These are phyloP conservation scores for Colletes gigas DNA, from an alignment of 1,140 invertebrate species.

Conservation along the genomic window DNA sequence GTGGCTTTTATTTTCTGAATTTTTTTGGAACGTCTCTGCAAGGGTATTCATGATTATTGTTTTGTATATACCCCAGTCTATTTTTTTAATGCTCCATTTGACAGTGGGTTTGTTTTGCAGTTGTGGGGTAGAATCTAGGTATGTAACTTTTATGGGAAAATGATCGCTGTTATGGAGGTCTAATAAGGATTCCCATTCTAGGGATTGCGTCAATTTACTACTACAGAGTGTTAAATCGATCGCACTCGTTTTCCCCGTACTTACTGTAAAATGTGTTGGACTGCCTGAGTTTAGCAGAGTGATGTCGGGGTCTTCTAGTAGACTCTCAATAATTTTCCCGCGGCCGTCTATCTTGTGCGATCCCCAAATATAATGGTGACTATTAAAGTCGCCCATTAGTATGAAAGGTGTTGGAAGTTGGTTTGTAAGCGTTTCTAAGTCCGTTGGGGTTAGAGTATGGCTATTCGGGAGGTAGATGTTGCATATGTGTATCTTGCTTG, in stretches of 20 bases:
- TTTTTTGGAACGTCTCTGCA: neutral
- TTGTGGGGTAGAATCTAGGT: neutral
- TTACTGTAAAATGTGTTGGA: constrained; percentile 63
- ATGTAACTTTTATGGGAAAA: constrained; percentile 58
- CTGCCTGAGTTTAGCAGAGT: constrained; percentile 63
- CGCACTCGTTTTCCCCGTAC: constrained; percentile 54
- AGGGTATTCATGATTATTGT: constrained; percentile 42
- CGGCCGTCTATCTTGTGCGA: constrained; percentile 63
- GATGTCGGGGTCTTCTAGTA: constrained; percentile 52
- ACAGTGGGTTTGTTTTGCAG: constrained; percentile 20
- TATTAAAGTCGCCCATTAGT: constrained; percentile 70
- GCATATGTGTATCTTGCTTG: constrained; percentile 57
- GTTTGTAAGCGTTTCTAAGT: constrained; percentile 58
- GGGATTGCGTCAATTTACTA: constrained; percentile 32
- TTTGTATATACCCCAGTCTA: constrained; percentile 60
- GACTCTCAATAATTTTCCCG: constrained; percentile 64
- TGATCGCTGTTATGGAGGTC: constrained; percentile 69
- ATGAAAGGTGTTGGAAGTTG: constrained; percentile 71
- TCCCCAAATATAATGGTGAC: constrained; percentile 69
- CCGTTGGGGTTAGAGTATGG: constrained; percentile 28
- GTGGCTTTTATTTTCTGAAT: constrained; percentile 47
- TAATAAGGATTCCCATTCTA: constrained; percentile 66
- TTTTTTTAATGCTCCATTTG: constrained; percentile 50
- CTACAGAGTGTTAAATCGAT: constrained; percentile 67
- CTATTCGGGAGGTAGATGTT: constrained; percentile 68